Percentiles rank a stretch among this genome's conserved stretches.
Conservation (phyloP, 2,888 invertebrate genomes). For the Anodontia alba region DNA sequence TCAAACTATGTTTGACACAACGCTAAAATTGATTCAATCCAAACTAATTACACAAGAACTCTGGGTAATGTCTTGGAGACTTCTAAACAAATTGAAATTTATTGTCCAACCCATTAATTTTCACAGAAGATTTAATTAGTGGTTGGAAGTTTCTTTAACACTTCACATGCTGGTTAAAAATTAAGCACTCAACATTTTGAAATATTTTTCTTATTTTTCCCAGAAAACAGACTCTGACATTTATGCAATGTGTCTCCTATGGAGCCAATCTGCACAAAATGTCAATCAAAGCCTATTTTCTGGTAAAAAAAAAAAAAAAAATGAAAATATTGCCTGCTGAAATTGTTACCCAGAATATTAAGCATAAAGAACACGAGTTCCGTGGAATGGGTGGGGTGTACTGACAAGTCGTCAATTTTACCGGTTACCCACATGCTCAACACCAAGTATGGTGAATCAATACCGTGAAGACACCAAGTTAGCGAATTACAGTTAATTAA, state of each 20-base stretch:
- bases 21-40: not conserved
- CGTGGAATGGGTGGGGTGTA: not conserved
- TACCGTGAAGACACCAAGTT: not conserved
- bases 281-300: too few relatives aligned
- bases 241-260: too few relatives aligned
- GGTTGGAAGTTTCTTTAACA: not conserved
- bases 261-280: too few relatives aligned
- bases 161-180: too few relatives aligned
- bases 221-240: too few relatives aligned
- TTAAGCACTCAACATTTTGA: too few relatives aligned
- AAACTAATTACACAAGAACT: conserved; percentile 14
- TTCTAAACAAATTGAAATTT: conserved; percentile 17
- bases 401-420: not conserved
- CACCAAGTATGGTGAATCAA: not conserved
- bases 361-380: too few relatives aligned
- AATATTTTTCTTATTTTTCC: too few relatives aligned
- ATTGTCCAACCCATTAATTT: conserved; percentile 2
- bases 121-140: not conserved
- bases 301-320: too few relatives aligned
- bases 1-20: not conserved
- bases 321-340: too few relatives aligned
- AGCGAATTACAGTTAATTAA: conserved; percentile 11
- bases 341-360: too few relatives aligned
- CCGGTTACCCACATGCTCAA: not conserved
- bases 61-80: conserved; percentile 7